A percentile compares a stretch with the other conserved stretches of the same genome.
Conservation (phyloP, 2,797 vertebrate species). For the Channallabes apus region DNA sequence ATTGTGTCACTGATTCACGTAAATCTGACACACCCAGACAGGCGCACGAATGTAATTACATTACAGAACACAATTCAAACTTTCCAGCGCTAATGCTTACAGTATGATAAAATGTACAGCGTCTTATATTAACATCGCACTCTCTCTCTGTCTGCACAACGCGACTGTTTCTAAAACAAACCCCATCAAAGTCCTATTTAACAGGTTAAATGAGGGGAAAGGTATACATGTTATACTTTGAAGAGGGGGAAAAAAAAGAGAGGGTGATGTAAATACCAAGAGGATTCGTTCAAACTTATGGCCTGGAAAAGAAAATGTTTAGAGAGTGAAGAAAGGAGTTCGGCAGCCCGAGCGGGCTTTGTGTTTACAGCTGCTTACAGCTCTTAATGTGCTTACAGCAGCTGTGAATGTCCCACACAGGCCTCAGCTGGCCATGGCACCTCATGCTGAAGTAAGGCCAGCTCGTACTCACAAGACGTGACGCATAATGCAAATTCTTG, state of each 20-base stretch:
- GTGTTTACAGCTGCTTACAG: constrained; percentile 43
- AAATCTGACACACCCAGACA: constrained; percentile 23
- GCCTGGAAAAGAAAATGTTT: constrained; percentile 54
- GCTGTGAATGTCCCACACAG: constrained; percentile 25
- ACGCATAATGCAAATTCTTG: not conserved
- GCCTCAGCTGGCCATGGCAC: constrained; percentile 10
- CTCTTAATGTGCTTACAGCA: constrained; percentile 28
- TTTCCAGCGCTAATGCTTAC: not conserved
- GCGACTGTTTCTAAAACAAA: not conserved
- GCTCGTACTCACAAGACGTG: constrained; percentile 4
- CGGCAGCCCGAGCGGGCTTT: not conserved
- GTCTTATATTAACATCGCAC: constrained; percentile 10
- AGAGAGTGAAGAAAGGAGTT: constrained; percentile 37
- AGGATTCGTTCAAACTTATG: constrained; percentile 37
- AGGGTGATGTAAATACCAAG: constrained; percentile 17
- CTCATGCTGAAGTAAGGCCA: not conserved
- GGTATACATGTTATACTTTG: constrained; percentile 17
- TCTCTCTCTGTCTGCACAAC: constrained; percentile 4
- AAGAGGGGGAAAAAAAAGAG: not conserved
- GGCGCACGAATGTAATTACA: constrained; percentile 26
- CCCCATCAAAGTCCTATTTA: constrained; percentile 12
- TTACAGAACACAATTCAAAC: constrained; percentile 33
- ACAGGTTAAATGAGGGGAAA: constrained; percentile 8
- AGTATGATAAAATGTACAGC: not conserved
- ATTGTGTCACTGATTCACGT: too few species aligned